A percentile compares a stretch with the other conserved stretches of the same genome.
Evolutionary conservation across 1,140 invertebrate genomes (phyloP).

Genomic region (Apocrypta bakeri): DNA sequence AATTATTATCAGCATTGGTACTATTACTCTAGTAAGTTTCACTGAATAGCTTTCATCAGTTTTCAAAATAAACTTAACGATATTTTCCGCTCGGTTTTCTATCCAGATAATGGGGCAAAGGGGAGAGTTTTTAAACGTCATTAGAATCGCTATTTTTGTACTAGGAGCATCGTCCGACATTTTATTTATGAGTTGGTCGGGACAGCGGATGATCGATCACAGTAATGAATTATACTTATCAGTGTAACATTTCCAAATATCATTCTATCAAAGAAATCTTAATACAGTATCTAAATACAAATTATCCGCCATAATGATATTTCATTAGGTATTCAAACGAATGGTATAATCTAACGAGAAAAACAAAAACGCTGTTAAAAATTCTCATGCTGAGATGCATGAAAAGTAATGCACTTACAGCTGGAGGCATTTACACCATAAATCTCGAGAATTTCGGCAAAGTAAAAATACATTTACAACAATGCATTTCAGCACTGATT

Average conservation of each 20-base stretch:
- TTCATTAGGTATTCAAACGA: background rate
- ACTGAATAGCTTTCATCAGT: no score
- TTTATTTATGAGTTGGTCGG: background rate
- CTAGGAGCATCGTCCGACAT: background rate
- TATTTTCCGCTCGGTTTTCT: no score
- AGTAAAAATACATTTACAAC: no score
- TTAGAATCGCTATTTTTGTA: background rate
- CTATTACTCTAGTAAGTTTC: background rate
- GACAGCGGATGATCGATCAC: background rate
- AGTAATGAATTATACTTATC: background rate
- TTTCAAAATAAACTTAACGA: no score
- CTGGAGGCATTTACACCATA: background rate
- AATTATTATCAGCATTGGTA: background rate
- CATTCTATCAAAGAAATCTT: background rate
- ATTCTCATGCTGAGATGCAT: conserved; percentile 12
- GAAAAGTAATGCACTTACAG: background rate
- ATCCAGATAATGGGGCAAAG: background rate
- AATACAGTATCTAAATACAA: no score
- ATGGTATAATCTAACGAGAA: conserved; percentile 6
- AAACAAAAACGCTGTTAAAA: background rate
- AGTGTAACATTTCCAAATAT: background rate
- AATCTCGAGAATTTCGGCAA: conserved; percentile 10
- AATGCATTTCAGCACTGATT: no score
- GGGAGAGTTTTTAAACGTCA: background rate
- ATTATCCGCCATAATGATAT: background rate